phyloP scores from a whole-genome alignment of 2,113 vertebrate genomes.

The Gallinago paraguaiae region DNA sequence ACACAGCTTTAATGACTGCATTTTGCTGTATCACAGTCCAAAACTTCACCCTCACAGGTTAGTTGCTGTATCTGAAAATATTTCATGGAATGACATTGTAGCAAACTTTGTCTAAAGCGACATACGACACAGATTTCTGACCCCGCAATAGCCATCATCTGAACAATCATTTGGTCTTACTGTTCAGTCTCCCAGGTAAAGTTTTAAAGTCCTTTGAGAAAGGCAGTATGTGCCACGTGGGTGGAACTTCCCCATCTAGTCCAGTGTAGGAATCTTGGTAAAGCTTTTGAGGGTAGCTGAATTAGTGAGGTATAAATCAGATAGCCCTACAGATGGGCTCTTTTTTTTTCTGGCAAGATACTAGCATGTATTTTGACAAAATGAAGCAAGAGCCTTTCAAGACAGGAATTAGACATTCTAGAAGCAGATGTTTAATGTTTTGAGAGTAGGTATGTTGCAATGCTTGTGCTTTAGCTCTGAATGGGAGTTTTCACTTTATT shows the following conservation, averaged over 20 bases:
- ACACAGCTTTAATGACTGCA: background rate
- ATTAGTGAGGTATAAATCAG: background rate
- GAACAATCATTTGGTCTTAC: background rate
- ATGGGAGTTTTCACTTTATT: background rate
- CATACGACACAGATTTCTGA: background rate
- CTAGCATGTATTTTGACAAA: background rate
- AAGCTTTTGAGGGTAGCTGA: background rate
- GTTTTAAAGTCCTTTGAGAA: background rate
- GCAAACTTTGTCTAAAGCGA: background rate
- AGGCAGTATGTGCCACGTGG: fast-evolving
- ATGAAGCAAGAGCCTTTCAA: background rate
- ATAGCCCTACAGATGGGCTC: background rate
- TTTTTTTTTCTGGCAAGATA: background rate
- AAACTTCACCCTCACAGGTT: background rate
- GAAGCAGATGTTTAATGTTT: background rate
- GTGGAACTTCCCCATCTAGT: background rate
- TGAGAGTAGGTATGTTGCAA: background rate
- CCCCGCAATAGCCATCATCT: background rate
- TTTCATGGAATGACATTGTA: background rate
- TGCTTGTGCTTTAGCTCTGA: background rate
- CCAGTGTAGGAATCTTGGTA: background rate
- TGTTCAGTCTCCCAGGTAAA: background rate
- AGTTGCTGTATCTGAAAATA: background rate
- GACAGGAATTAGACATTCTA: background rate
- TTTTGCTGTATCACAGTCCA: background rate